Base-by-base conservation (phyloP, 2,888 invertebrate genomes). In the Schizaphis graminum region DNA sequence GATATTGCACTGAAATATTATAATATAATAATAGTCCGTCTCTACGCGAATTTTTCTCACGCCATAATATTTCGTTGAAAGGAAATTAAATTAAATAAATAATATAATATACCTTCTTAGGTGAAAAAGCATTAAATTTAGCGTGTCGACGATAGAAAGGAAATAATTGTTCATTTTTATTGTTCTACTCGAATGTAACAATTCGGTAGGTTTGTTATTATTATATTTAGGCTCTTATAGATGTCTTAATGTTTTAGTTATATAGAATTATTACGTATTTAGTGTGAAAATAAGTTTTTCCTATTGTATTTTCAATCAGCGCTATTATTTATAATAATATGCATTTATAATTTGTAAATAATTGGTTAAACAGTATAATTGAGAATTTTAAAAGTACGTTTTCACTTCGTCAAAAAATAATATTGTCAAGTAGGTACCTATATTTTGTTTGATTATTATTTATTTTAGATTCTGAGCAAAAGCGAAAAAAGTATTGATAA, bases 71-170 rank as follows among this genome's bases (percentile, higher is more conserved):
- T n/a, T 28, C 3, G 26, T 61, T 61, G 28, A 61, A 67, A 67
- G 67, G n/a, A 67, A 67, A 67, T 67, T n/a, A n/a, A 67, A 67
- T 13, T 10, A 61, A 61, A n/a, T n/a, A 67, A 67, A 67, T 67
- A 67, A 67, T 67, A 67, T 67, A 67, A 67, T 67, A 67, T n/a
- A 57, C 4, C 24, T 28, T 13, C 67, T 67, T 16, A n/a, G 11
- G 67, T n/a, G 67, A 67, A 67, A 67, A 67, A 67, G n/a, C 16
- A 67, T n/a, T 67, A n/a, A n/a, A 67, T 67, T 67, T 67, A n/a
- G 67, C 67, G n/a, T 67, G 67, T n/a, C 67, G 67, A n/a, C 67
- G 67, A n/a, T 61, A n/a, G 28, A 61, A n/a, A n/a, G 13, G 67
- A 67, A 67, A 67, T 61, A 61, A 61, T n/a, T n/a, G 61, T 67